Conservation (phyloP, 2,888 invertebrate species). For the Archaeoteleia sp. region DNA sequence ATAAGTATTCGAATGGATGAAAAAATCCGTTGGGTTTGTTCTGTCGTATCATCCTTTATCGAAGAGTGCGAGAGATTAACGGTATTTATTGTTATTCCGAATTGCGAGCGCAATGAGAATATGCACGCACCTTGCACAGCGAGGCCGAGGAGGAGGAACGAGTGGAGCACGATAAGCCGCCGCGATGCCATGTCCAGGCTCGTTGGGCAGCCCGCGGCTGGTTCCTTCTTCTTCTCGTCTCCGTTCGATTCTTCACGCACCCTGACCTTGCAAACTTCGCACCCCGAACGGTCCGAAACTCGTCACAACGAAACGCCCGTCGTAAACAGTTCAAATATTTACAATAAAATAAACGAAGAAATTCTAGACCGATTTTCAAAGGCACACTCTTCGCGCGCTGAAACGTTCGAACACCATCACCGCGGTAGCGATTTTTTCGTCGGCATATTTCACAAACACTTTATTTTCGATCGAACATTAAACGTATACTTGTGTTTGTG, state of each 20-base stretch:
- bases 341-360: too few species aligned
- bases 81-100: slow-evolving; percentile 34
- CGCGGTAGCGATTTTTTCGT: neutral
- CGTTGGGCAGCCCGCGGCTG: slow-evolving; percentile 1
- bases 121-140: slow-evolving; percentile 61
- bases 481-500: too few species aligned
- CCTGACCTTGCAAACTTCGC: neutral
- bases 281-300: too few species aligned
- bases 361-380: neutral
- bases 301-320: slow-evolving; percentile 6
- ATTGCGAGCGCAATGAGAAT: slow-evolving; percentile 6
- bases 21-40: too few species aligned
- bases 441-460: neutral
- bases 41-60: too few species aligned
- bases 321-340: too few species aligned
- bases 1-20: too few species aligned
- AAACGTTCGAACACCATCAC: slow-evolving; percentile 3
- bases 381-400: neutral
- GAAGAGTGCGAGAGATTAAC: too few species aligned
- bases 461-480: neutral
- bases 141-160: slow-evolving; percentile 54
- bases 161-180: slow-evolving; percentile 43
- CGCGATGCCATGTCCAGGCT: slow-evolving; percentile 54
- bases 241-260: slow-evolving; percentile 3
- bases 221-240: slow-evolving; percentile 8